phyloP scores from a whole-genome alignment of 1,140 invertebrate species.

The Phymorhynchus buccinoides region DNA sequence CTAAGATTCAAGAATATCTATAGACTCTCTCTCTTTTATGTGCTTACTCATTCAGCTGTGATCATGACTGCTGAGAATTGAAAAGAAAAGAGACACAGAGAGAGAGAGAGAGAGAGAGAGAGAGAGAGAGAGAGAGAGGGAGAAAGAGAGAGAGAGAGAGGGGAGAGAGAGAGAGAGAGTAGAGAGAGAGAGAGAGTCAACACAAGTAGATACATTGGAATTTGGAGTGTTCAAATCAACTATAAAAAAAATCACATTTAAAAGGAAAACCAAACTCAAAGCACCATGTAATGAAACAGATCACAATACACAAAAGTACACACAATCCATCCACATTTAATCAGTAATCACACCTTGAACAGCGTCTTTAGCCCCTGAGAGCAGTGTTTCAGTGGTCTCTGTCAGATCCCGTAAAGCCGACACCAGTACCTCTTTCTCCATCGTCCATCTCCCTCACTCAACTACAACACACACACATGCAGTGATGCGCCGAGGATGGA shows the following conservation, averaged over 20 bases:
- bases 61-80: no score
- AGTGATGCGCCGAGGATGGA: no score
- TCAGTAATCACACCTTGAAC: slow-evolving; percentile 3
- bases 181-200: no score
- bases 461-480: not conserved
- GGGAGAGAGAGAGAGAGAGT: no score
- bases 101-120: no score
- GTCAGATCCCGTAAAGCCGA: slow-evolving; percentile 17
- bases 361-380: slow-evolving; percentile 3
- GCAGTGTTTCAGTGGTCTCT: slow-evolving; percentile 1
- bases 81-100: not conserved
- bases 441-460: not conserved
- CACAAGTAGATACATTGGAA: not conserved
- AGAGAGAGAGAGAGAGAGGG: not conserved
- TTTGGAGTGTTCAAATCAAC: not conserved
- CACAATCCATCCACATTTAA: not conserved
- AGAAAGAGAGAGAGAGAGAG: no score
- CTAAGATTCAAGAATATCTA: no score
- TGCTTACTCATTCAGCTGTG: no score
- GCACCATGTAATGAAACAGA: no score
- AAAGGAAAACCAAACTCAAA: not conserved
- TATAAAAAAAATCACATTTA: not conserved
- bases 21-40: no score
- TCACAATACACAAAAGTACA: not conserved
- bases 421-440: slow-evolving; percentile 1